Base-by-base conservation (phyloP, 2,797 vertebrate species). In the Falco berigora region DNA sequence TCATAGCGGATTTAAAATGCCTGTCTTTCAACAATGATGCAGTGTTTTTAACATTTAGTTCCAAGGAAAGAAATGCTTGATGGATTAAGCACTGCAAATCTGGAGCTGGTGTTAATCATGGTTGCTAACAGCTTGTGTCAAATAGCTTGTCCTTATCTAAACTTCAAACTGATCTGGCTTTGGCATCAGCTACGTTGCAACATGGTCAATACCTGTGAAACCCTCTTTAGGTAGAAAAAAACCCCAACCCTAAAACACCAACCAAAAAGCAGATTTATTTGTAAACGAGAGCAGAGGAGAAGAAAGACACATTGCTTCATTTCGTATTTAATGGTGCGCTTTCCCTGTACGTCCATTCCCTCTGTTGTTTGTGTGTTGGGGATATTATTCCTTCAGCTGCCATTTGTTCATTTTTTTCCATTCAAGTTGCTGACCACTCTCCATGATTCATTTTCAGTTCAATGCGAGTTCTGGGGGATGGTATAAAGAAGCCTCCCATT, bases 371-470 rank as follows among this genome's bases (percentile, higher is more conserved):
- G 7, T 97, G 53, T 95, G 34, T 77, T 74, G 40, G 23, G 32
- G 55, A 46, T 75, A 20, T 62, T 64, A 93, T n/a, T 93, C 86
- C 78, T 86, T 89, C 55, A 50, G 50, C 93, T 97, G 88, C 75
- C 34, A 9, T 97, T 97, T 96, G 92, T 97, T 96, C n/a, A 16
- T 92, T 75, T 90, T 90, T 72, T 95, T 90, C 92, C 77, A 71
- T 94, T 94, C 85, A 76, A 78, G 32, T 90, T 96, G 93, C 97
- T 98, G 98, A 98, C 97, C 93, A 95, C 94, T 98, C 56, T 97
- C 98, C 98, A 97, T 98, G 97, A 97, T 98, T 99, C 98, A 98
- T 98, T 98, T 99, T 98, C 98, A 99, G 99, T 98, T 98, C 98
- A 98, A 92, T 98, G 97, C 98, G 97, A 97, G 97, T 98, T 98